Evolutionary conservation across 2,888 invertebrate genomes (phyloP).

Genomic region (Brenthis hecate): DNA sequence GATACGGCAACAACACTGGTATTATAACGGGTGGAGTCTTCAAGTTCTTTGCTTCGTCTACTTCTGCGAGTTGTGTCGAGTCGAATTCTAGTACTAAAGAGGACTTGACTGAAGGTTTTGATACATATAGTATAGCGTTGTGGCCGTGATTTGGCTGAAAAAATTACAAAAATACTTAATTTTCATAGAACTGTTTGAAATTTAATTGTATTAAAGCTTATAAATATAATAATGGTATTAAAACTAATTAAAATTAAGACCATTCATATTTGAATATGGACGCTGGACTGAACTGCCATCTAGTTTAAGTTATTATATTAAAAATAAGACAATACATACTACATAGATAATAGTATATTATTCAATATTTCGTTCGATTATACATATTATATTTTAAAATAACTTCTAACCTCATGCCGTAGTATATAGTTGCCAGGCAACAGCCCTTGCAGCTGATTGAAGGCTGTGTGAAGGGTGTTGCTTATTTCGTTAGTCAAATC

Average conservation of each 20-base stretch:
- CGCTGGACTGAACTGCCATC: too few relatives aligned
- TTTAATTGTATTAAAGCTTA: too few relatives aligned
- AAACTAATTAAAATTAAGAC: too few relatives aligned
- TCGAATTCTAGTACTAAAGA: constrained; percentile 29
- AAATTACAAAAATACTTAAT: neutral
- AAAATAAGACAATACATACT: too few relatives aligned
- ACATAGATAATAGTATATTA: too few relatives aligned
- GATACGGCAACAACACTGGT: constrained; percentile 55
- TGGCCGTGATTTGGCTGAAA: constrained; percentile 58
- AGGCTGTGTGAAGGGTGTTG: constrained; percentile 46
- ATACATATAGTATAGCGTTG: constrained; percentile 59
- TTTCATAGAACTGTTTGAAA: too few relatives aligned
- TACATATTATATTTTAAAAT: neutral
- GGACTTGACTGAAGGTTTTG: constrained; percentile 3
- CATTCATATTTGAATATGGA: too few relatives aligned
- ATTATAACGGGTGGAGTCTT: constrained; percentile 50
- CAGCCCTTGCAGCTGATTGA: constrained; percentile 57
- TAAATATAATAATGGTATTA: too few relatives aligned
- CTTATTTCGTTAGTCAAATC: constrained; percentile 34
- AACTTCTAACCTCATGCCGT: constrained; percentile 56
- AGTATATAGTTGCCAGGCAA: constrained; percentile 61
- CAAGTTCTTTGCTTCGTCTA: constrained; percentile 50
- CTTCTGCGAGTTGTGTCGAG: constrained; percentile 38
- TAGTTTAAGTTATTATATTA: too few relatives aligned
- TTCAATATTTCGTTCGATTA: too few relatives aligned